Evolutionary conservation across 2,888 invertebrate genomes (phyloP).

Genomic region (Tortricodes alternella): DNA sequence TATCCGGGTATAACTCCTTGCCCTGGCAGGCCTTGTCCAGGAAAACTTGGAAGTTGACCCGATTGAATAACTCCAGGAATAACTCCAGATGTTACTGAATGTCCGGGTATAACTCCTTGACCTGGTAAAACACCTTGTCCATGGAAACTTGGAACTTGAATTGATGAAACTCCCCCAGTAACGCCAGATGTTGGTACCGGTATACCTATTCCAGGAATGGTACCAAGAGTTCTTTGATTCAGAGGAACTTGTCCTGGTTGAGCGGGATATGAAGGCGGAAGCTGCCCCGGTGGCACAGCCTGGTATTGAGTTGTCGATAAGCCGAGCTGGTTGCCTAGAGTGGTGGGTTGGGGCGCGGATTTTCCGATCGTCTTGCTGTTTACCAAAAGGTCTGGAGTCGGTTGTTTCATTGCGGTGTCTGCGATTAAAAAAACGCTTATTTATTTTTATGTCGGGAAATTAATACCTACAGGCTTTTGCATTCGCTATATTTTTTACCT

Average conservation of each 20-base stretch:
- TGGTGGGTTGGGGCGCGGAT: constrained; percentile 31
- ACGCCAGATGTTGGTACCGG: constrained; percentile 3
- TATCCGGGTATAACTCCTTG: background rate
- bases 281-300: background rate
- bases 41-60: background rate
- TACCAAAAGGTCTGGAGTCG: constrained; percentile 68
- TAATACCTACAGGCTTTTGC: too few species aligned
- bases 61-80: too few species aligned
- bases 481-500: too few species aligned
- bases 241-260: constrained; percentile 10
- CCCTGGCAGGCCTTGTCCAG: background rate
- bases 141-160: background rate
- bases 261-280: background rate
- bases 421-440: constrained; percentile 37
- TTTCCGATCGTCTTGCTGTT: constrained; percentile 51
- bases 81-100: background rate
- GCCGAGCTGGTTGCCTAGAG: constrained; percentile 32
- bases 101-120: background rate
- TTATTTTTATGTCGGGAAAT: too few species aligned
- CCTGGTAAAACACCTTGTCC: background rate
- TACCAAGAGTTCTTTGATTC: background rate
- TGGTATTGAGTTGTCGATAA: constrained; percentile 40
- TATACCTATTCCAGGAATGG: background rate
- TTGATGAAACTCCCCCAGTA: background rate
- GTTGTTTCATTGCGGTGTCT: constrained; percentile 54